A percentile compares a stretch with the other conserved stretches of the same genome.
These are phyloP conservation scores for Otus sunia DNA, from an alignment of 2,113 vertebrate species.

Conservation along the genomic window DNA sequence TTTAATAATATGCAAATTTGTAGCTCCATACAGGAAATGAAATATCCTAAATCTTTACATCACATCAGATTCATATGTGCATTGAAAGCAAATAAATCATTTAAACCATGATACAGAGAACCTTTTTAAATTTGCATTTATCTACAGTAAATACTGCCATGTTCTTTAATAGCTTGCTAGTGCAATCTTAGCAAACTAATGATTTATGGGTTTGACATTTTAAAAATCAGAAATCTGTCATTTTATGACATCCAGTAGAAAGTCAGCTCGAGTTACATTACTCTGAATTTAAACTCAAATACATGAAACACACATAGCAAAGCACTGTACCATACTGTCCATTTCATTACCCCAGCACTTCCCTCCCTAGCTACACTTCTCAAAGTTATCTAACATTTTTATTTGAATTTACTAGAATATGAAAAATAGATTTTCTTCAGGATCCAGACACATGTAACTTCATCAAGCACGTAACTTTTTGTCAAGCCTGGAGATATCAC, in stretches of 20 bases:
- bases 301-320: slow-evolving; percentile 38
- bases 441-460: not conserved
- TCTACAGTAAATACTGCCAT: slow-evolving; percentile 77
- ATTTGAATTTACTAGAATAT: not conserved
- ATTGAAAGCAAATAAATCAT: slow-evolving; percentile 78
- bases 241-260: slow-evolving; percentile 69
- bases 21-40: slow-evolving; percentile 73
- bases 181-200: slow-evolving; percentile 78
- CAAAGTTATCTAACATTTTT: not conserved
- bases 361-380: not conserved
- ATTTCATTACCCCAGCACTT: not conserved
- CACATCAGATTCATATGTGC: slow-evolving; percentile 70
- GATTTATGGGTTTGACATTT: slow-evolving; percentile 82
- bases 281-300: slow-evolving; percentile 37
- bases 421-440: not conserved
- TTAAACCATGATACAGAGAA: slow-evolving; percentile 74
- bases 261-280: slow-evolving; percentile 60
- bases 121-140: slow-evolving; percentile 78
- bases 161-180: slow-evolving; percentile 78
- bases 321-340: not conserved
- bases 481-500: not conserved
- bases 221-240: slow-evolving; percentile 83
- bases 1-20: slow-evolving; percentile 74
- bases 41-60: slow-evolving; percentile 74
- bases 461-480: not conserved